Evolutionary conservation across 2,113 vertebrate genomes (phyloP).

Genomic region (Rattus rattus): DNA sequence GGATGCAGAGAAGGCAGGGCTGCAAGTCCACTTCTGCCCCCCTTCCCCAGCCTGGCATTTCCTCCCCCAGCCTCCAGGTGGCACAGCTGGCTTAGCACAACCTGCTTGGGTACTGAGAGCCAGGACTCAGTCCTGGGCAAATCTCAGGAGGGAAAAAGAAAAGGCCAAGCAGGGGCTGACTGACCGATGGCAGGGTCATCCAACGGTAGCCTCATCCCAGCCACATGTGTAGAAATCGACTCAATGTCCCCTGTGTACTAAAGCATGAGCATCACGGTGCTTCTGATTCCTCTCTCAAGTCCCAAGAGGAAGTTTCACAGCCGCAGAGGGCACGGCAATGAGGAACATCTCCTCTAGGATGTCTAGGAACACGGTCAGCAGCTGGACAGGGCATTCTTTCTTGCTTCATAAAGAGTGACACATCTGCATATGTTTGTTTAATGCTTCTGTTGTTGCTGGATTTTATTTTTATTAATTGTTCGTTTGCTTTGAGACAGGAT

Average conservation of each 20-base stretch:
- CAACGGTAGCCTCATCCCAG: fast-evolving
- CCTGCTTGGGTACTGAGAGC: not conserved
- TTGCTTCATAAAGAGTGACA: not conserved
- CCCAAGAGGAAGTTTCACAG: slow-evolving; percentile 6
- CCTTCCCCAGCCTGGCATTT: too few species aligned
- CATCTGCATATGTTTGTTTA: not conserved
- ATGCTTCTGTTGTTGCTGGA: not conserved
- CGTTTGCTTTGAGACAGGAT: not conserved
- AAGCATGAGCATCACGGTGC: not conserved
- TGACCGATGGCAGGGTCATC: not conserved
- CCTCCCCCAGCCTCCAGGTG: slow-evolving; percentile 60
- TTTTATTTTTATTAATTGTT: not conserved
- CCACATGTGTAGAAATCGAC: not conserved
- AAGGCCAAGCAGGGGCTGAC: not conserved
- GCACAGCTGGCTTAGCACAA: slow-evolving; percentile 11
- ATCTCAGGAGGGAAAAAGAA: not conserved
- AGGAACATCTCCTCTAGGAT: not conserved
- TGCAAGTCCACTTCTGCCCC: not conserved
- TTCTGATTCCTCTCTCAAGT: not conserved
- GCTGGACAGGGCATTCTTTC: not conserved
- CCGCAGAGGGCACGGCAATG: not conserved
- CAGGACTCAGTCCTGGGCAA: not conserved
- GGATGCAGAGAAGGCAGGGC: too few species aligned
- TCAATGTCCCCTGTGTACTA: not conserved
- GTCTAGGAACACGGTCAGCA: not conserved